Percentiles rank a stretch among this genome's conserved stretches.
phyloP scores from a whole-genome alignment of 2,797 vertebrate species.

The Taeniopygia guttata region DNA sequence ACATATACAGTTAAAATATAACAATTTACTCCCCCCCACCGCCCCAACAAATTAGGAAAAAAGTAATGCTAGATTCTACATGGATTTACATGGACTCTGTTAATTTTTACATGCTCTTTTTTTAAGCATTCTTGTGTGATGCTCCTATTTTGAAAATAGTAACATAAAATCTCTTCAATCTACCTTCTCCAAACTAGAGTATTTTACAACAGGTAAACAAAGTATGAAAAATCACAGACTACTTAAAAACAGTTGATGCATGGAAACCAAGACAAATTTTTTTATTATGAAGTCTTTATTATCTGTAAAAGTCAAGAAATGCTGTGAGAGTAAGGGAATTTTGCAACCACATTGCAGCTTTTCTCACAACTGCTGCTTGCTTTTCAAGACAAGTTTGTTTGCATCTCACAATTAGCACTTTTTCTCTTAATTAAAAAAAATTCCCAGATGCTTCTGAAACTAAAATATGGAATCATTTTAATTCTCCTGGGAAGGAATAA shows the following conservation, averaged over 20 bases:
- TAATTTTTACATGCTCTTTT: background rate
- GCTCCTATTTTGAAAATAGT: background rate
- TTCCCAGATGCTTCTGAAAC: background rate
- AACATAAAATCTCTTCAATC: background rate
- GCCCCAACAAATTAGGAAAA: background rate
- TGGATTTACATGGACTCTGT: background rate
- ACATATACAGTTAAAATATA: background rate
- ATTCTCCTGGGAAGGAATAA: background rate
- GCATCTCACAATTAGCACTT: background rate
- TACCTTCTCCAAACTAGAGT: background rate
- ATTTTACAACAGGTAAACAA: background rate
- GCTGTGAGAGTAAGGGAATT: background rate
- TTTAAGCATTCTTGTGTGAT: background rate
- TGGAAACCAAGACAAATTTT: background rate
- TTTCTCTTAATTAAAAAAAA: background rate
- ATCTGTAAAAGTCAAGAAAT: constrained; percentile 5
- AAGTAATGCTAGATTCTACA: background rate
- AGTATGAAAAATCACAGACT: background rate
- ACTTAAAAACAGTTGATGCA: background rate
- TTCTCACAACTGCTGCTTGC: background rate
- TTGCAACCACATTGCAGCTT: background rate
- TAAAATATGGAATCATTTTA: background rate
- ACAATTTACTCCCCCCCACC: background rate
- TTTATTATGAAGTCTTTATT: background rate
- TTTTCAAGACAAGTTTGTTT: constrained; percentile 18